A percentile compares a stretch with the other conserved stretches of the same genome.
phyloP scores from a whole-genome alignment of 2,113 vertebrate genomes.

The Asarcornis scutulata region DNA sequence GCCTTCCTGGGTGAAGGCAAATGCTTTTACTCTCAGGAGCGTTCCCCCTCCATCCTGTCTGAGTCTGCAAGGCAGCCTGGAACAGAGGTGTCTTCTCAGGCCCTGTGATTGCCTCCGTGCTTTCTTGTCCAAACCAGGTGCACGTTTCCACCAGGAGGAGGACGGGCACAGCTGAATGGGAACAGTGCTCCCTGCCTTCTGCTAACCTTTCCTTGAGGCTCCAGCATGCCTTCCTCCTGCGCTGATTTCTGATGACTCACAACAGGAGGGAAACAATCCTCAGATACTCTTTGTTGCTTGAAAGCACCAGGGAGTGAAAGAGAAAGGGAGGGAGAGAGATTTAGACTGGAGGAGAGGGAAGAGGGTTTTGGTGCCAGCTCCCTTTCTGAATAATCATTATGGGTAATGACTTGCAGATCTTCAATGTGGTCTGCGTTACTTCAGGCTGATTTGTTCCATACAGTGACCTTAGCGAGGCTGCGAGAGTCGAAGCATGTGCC shows the following conservation, averaged over 20 bases:
- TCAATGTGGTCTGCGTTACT: conserved; percentile 43
- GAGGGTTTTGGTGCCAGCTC: conserved; percentile 15
- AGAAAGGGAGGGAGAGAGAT: neutral
- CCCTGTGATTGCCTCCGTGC: neutral
- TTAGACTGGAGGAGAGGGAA: neutral
- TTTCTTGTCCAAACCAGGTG: neutral
- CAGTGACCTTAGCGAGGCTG: neutral
- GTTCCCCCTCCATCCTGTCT: neutral
- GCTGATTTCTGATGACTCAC: neutral
- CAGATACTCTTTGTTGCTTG: neutral
- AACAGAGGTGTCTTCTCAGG: neutral
- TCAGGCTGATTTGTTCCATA: conserved; percentile 56
- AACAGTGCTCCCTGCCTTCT: neutral
- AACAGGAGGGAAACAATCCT: neutral
- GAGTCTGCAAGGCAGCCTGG: neutral
- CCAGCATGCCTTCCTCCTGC: neutral
- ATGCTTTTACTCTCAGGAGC: neutral
- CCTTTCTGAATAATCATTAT: conserved; percentile 48
- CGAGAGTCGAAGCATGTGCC: fast-evolving
- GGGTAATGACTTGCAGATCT: conserved; percentile 61
- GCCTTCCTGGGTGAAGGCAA: neutral
- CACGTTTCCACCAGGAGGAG: neutral
- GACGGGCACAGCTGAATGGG: neutral
- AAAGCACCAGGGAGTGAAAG: conserved; percentile 11
- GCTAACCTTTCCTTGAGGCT: neutral